These are phyloP conservation scores for Callimorpha dominula DNA, from an alignment of 2,888 invertebrate genomes.

Conservation along the genomic window DNA sequence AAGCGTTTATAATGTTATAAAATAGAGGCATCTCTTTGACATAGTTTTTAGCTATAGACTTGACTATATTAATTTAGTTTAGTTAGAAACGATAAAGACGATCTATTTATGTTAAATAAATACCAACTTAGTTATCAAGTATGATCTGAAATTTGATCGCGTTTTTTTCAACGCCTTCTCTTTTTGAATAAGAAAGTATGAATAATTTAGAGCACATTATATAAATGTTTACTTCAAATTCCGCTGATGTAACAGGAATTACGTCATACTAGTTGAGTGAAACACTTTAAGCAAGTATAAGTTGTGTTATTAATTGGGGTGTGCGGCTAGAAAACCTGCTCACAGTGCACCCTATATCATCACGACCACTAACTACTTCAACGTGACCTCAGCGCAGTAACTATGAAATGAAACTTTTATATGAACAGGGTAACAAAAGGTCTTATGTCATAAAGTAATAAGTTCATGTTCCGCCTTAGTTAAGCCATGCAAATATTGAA, in stretches of 20 bases:
- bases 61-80: too few relatives aligned
- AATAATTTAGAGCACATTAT: neutral
- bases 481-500: too few relatives aligned
- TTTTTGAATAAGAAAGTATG: neutral
- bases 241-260: neutral
- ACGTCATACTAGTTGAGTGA: neutral
- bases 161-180: neutral
- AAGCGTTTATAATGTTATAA: too few relatives aligned
- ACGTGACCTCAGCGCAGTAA: neutral
- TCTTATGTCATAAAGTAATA: too few relatives aligned
- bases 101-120: neutral
- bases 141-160: neutral
- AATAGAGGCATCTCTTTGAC: too few relatives aligned
- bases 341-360: neutral
- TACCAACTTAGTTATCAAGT: neutral
- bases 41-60: too few relatives aligned
- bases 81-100: too few relatives aligned
- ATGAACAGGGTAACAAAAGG: too few relatives aligned
- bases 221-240: neutral
- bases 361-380: neutral
- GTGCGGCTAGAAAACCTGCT: neutral
- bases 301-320: neutral
- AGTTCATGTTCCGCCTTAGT: too few relatives aligned
- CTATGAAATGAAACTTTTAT: neutral
- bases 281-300: neutral